Percentiles rank a stretch among this genome's conserved stretches.
Evolutionary conservation across 1,140 invertebrate species (phyloP).

Genomic region (Anoplophora glabripennis): DNA sequence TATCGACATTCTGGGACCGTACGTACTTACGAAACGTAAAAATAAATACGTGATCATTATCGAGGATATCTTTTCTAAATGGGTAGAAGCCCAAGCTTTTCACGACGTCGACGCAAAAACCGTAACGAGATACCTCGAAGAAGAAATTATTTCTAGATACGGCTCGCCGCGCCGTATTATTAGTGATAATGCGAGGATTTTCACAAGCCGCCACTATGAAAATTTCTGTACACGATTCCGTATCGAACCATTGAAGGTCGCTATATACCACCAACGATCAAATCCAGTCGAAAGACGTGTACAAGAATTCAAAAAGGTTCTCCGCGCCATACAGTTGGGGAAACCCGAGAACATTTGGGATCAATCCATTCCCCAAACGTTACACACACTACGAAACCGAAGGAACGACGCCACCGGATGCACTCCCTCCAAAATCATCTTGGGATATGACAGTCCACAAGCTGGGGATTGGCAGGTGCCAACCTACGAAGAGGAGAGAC

Average conservation of each 20-base stretch:
- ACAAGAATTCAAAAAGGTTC: background rate
- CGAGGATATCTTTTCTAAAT: constrained; percentile 4
- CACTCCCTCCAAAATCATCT: background rate
- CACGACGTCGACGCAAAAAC: background rate
- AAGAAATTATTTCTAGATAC: background rate
- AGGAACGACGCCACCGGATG: background rate
- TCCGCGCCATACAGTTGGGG: background rate
- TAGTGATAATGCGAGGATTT: background rate
- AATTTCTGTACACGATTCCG: background rate
- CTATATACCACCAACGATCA: background rate
- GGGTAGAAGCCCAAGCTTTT: constrained; percentile 5
- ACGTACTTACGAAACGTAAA: background rate
- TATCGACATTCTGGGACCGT: constrained; percentile 1
- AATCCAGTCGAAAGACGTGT: background rate
- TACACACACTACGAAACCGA: background rate
- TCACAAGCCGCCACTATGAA: background rate
- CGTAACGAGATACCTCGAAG: background rate
- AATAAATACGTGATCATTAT: constrained; percentile 5
- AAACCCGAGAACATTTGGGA: background rate
- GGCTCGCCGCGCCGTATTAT: too few species aligned
- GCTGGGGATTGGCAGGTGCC: background rate
- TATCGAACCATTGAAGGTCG: background rate
- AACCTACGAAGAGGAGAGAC: background rate
- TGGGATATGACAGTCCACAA: background rate
- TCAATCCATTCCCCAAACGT: background rate